Evolutionary conservation across 1,140 invertebrate genomes (phyloP).

Genomic region (Solen grandis): DNA sequence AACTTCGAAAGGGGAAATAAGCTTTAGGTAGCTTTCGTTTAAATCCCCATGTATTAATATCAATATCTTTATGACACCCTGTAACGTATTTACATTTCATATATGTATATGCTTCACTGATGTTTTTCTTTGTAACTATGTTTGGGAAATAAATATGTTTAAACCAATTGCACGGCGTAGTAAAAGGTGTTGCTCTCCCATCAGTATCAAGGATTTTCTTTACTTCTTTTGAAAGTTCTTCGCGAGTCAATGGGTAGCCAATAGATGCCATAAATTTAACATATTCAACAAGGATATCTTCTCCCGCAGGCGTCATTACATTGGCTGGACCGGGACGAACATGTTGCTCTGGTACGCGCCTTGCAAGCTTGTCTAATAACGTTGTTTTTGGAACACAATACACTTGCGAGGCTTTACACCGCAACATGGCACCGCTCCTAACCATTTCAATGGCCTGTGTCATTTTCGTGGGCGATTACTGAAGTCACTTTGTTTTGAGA

Average conservation of each 20-base stretch:
- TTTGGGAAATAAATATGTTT: no score
- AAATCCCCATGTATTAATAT: no score
- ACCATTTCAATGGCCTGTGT: background rate
- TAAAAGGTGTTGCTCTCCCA: background rate
- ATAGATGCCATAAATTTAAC: background rate
- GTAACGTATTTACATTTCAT: no score
- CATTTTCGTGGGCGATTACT: background rate
- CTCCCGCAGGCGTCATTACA: background rate
- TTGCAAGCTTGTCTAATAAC: background rate
- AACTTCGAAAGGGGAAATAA: no score
- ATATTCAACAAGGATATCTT: background rate
- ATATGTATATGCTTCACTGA: no score
- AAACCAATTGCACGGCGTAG: no score
- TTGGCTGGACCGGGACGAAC: background rate
- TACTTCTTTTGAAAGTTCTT: background rate
- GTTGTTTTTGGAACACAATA: background rate
- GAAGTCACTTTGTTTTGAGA: background rate
- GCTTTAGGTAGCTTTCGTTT: no score
- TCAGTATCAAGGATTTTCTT: background rate
- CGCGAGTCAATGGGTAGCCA: background rate
- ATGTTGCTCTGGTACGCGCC: background rate
- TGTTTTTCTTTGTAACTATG: no score
- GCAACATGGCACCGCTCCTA: background rate
- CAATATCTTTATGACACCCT: no score
- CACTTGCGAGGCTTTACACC: no score